Base-by-base conservation (phyloP, 1,140 invertebrate genomes). In the Druon quercuslanigerum region DNA sequence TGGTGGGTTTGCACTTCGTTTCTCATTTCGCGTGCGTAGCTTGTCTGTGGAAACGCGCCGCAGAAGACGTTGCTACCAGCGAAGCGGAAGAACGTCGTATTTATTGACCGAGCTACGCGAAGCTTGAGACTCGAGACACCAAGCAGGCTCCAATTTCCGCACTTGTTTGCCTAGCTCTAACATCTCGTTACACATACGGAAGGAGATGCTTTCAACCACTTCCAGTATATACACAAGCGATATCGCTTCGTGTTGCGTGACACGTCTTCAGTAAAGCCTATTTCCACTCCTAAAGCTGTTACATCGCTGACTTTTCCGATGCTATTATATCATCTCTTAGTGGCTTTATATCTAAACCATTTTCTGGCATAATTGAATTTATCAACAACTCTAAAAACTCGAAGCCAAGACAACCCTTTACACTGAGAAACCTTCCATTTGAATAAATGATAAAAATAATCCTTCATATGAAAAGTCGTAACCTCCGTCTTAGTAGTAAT, bases 141-240 rank as follows among this genome's bases (percentile, higher is more conserved):
- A 77, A 60, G 70, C n/a, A 17, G 70, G 76, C 77, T 83, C 72
- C 71, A 83, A 85, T 83, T 85, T 80, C 78, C 72, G 56, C 72
- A 72, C 83, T 79, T 83, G 79, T 85, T 84, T 85, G 75, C 81
- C 33, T 66, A 82, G 20, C 70, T 82, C 56, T 25, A 76, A 71
- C 79, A 71, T 71, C 76, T 81, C 81, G 80, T 81, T 74, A 78
- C 74, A 75, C 74, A 72, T 66, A 57, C 40, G 50, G 52, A 60
- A 76, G 72, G 11, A 57, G 56, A 20, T 8, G 60, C 60, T 66
- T 66, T 40, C 20, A 66, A 66, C 25, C 60, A 66, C 33, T 66
- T 66, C 33, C 13, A 33, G 25, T n/a, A 16, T 66, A 40, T 66
- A 66, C 25, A 66, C 25, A 66, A 66, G 40, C 57, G 25, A 40